Base-by-base conservation (phyloP, 1,140 invertebrate species). In the Mactra quadrangularis region DNA sequence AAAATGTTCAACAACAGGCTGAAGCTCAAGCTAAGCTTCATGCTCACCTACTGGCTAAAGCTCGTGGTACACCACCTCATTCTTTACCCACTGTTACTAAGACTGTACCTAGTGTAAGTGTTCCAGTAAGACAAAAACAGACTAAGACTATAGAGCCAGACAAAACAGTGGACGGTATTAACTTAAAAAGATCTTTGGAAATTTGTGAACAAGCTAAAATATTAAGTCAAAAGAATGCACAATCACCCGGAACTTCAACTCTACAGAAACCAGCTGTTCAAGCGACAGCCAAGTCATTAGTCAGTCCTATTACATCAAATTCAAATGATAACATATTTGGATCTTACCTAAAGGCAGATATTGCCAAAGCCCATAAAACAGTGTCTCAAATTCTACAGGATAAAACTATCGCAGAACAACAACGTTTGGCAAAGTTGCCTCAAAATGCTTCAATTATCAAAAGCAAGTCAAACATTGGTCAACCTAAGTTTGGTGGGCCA, bases 111-210 rank as follows among this genome's bases (percentile, higher is more conserved):
- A 89, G 86, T 78, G 78, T 78, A 17, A 89, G 85, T 78, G n/a
- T 84, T 66, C 79, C 85, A 13, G 27, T 64, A 17, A 55, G 71
- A 38, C 77, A 85, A n/a, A 83, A 83, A 81, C 71, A 75, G 35
- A 22, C 66, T 55, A 70, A 77, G 84, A 52, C 53, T 29, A 17
- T 60, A 25, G 53, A 78, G 29, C 17, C n/a, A 35, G 33, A 68
- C 66, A 85, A 85, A 66, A 89, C 77, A 38, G 79, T 41, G 1
- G 82, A 87, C 60, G 96, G 96, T 29, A 96, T 98, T 9, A 98
- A 98, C 93, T 93, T 98, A 17, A 97, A 98, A 91, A 94, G 98
- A 38, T 98, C 97, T 88, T 97, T 98, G 91, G 97, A 98, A 93
- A 99, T 99, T 87, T 98, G 97, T 93, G 97, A 98, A 93, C 75